Conservation (phyloP, 2,113 vertebrate species). For the Syngnathus typhle region DNA sequence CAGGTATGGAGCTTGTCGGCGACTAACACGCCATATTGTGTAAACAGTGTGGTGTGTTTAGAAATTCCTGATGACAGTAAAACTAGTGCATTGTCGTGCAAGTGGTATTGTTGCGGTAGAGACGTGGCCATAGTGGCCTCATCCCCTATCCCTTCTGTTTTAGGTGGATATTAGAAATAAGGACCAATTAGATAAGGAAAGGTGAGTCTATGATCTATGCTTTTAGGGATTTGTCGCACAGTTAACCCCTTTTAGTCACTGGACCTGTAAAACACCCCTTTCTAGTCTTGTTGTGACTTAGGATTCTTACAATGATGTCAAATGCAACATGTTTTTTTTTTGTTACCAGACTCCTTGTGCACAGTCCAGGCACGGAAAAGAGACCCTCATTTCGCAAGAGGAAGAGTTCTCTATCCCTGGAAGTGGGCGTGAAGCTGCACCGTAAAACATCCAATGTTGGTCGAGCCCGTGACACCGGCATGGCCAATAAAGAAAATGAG, state of each 20-base stretch:
- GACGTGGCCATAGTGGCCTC: conserved; percentile 45
- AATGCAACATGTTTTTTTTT: conserved; percentile 1
- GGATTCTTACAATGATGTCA: not conserved
- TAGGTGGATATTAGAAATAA: conserved; percentile 77
- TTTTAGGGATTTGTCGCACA: conserved; percentile 40
- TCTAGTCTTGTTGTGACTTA: conserved; percentile 17
- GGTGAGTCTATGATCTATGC: conserved; percentile 63
- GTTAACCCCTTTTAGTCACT: conserved; percentile 36
- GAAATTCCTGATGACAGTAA: conserved; percentile 36
- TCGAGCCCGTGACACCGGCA: conserved; percentile 75
- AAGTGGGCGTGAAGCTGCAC: conserved; percentile 56
- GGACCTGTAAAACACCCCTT: conserved; percentile 32
- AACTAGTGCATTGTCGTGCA: conserved; percentile 25
- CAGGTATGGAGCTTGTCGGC: conserved; percentile 53
- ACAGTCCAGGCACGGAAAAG: conserved; percentile 61
- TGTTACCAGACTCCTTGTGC: conserved; percentile 59
- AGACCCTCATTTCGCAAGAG: conserved; percentile 57
- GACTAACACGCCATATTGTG: conserved; percentile 5
- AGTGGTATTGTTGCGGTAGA: conserved; percentile 37
- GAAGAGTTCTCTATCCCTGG: conserved; percentile 47
- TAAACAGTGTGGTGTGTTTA: conserved; percentile 13
- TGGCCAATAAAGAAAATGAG: conserved; percentile 99
- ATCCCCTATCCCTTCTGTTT: conserved; percentile 72
- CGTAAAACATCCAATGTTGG: conserved; percentile 51
- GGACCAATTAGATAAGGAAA: conserved; percentile 74